These are phyloP conservation scores for Ranitomeya variabilis DNA, from an alignment of 2,113 vertebrate genomes.

Conservation along the genomic window DNA sequence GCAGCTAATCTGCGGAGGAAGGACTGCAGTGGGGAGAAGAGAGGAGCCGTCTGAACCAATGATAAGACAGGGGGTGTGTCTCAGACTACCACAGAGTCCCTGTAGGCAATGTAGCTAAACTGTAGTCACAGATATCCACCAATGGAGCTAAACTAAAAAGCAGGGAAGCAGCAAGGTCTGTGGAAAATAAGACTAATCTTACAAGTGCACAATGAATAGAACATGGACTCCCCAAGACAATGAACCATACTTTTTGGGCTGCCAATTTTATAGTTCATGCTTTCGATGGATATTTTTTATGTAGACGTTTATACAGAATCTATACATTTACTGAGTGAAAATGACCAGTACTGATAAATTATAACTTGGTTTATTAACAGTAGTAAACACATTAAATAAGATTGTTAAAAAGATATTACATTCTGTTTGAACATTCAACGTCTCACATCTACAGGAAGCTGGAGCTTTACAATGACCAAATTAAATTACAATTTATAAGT, in stretches of 20 bases:
- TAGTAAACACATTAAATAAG: slow-evolving; percentile 54
- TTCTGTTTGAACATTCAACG: slow-evolving; percentile 46
- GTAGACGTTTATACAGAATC: neutral
- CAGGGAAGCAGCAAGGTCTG: too few species aligned
- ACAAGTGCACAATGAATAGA: neutral
- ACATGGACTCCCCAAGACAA: neutral
- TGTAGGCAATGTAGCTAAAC: too few species aligned
- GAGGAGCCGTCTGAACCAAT: too few species aligned
- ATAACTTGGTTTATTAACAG: slow-evolving; percentile 51
- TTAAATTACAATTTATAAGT: slow-evolving; percentile 83
- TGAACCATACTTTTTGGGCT: neutral
- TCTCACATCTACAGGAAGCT: slow-evolving; percentile 44
- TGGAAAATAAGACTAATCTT: neutral
- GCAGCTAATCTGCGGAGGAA: too few species aligned
- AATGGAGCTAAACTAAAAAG: too few species aligned
- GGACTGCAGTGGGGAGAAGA: too few species aligned
- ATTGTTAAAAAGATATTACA: slow-evolving; percentile 55
- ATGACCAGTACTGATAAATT: slow-evolving; percentile 7
- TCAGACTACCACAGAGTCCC: too few species aligned
- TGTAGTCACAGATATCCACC: too few species aligned
- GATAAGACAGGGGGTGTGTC: too few species aligned
- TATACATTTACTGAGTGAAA: neutral
- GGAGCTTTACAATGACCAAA: slow-evolving; percentile 47
- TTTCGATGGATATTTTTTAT: neutral
- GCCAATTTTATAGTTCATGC: neutral